phyloP scores from a whole-genome alignment of 2,797 vertebrate species.

The Petrocephalus sullivani region DNA sequence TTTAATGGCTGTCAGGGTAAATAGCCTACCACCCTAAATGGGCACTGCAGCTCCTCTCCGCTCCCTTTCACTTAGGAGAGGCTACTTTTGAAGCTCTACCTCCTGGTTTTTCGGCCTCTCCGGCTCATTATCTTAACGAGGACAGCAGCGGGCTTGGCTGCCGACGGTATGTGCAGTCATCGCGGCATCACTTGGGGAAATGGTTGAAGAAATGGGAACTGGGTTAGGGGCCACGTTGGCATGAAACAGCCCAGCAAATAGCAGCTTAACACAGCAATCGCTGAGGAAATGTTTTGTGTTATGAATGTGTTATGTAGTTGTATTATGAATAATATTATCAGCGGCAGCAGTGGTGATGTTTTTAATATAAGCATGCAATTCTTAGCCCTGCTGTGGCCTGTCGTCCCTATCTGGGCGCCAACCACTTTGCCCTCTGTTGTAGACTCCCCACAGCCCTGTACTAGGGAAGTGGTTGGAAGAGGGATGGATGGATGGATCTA shows the following conservation, averaged over 20 bases:
- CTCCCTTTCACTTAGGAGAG: conserved; percentile 56
- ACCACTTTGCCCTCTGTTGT: not conserved
- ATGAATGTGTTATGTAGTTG: not conserved
- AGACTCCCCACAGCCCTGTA: not conserved
- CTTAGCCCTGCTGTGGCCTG: not conserved
- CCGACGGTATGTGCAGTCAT: not conserved
- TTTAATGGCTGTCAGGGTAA: conserved; percentile 74
- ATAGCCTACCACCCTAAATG: conserved; percentile 70
- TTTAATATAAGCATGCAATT: not conserved
- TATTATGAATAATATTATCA: not conserved
- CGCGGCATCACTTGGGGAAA: conserved; percentile 23
- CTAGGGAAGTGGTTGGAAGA: not conserved
- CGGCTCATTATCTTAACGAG: not conserved
- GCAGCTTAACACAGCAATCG: not conserved
- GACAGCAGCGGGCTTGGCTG: not conserved
- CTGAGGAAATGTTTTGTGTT: not conserved
- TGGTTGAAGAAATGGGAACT: conserved; percentile 21
- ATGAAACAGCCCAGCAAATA: conserved; percentile 8
- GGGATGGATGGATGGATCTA: not conserved
- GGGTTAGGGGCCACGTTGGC: not conserved
- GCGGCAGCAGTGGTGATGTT: not conserved
- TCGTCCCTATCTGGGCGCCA: not conserved
- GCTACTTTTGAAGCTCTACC: conserved; percentile 37
- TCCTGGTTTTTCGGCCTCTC: conserved; percentile 20
- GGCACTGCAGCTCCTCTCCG: conserved; percentile 47